These are phyloP conservation scores for Sycon ciliatum DNA, from an alignment of 37 sponge, comb jelly and placozoan genomes.

Conservation along the genomic window DNA sequence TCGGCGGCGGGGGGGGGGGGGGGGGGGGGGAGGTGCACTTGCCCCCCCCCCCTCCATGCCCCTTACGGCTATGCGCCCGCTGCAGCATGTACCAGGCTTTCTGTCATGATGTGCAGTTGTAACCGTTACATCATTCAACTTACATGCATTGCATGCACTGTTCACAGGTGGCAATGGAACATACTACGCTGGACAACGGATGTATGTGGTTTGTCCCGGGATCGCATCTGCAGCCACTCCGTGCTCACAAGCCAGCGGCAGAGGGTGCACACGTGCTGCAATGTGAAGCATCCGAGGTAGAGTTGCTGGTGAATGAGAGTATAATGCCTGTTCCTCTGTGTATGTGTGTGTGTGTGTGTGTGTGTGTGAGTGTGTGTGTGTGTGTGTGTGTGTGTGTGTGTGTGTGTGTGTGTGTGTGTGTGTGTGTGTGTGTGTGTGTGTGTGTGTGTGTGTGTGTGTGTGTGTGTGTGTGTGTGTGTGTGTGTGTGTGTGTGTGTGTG, in stretches of 20 bases:
- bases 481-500: constrained; percentile 5
- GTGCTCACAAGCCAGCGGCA: not conserved
- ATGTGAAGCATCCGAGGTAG: not conserved
- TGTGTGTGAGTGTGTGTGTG: not conserved
- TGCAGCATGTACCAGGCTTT: too few species aligned
- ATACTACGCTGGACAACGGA: not conserved
- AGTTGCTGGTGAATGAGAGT: too few species aligned
- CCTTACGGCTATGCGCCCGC: too few species aligned
- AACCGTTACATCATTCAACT: too few species aligned
- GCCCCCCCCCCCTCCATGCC: too few species aligned
- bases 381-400: constrained; percentile 5
- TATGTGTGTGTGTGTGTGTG: not conserved
- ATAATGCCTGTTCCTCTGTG: too few species aligned
- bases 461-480: not conserved
- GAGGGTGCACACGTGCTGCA: not conserved
- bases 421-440: constrained; percentile 5
- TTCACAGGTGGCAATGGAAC: not conserved
- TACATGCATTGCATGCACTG: too few species aligned
- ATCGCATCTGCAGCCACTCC: not conserved
- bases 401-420: constrained; percentile 5
- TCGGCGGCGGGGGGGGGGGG: too few species aligned
- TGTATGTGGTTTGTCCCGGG: not conserved
- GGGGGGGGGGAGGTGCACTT: too few species aligned
- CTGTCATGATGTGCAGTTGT: too few species aligned
- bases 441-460: not conserved